These are phyloP conservation scores for Anthopleura xanthogrammica DNA, from an alignment of 92 coral and sea anemone genomes.

Conservation along the genomic window DNA sequence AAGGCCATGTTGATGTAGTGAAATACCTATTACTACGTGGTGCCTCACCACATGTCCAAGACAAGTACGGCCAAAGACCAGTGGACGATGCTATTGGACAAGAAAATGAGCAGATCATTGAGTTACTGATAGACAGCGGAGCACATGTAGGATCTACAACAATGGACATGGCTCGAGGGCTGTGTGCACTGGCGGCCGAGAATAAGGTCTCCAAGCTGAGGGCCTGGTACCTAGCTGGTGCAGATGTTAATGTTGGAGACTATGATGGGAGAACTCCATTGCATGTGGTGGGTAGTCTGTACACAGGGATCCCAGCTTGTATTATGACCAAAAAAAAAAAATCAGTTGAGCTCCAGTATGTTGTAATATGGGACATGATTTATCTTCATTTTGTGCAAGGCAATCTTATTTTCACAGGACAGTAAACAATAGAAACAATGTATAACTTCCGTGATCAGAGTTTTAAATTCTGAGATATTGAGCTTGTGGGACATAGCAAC, in stretches of 20 bases:
- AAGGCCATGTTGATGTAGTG: constrained; percentile 81
- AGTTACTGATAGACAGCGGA: constrained; percentile 74
- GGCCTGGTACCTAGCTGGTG: constrained; percentile 95
- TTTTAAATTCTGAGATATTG: too few species aligned
- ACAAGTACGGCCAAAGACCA: constrained; percentile 88
- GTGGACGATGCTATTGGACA: constrained; percentile 73
- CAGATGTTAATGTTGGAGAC: constrained; percentile 74
- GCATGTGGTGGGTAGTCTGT: constrained; percentile 68
- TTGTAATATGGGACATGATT: too few species aligned
- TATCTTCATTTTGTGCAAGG: too few species aligned
- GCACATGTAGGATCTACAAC: constrained; percentile 87
- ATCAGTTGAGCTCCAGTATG: too few species aligned
- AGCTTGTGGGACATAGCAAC: too few species aligned
- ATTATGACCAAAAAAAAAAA: too few species aligned
- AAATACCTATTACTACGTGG: constrained; percentile 71
- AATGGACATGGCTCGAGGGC: constrained; percentile 63
- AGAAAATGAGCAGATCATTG: constrained; percentile 43
- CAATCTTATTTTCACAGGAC: too few species aligned
- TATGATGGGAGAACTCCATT: constrained; percentile 86
- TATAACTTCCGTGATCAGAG: too few species aligned
- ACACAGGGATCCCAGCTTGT: too few species aligned
- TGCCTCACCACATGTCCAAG: constrained; percentile 90
- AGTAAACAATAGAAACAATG: too few species aligned
- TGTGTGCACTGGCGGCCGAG: constrained; percentile 81
- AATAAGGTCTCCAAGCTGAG: constrained; percentile 67